phyloP scores from a whole-genome alignment of 1,140 invertebrate species.

The Brachystomella parvula region DNA sequence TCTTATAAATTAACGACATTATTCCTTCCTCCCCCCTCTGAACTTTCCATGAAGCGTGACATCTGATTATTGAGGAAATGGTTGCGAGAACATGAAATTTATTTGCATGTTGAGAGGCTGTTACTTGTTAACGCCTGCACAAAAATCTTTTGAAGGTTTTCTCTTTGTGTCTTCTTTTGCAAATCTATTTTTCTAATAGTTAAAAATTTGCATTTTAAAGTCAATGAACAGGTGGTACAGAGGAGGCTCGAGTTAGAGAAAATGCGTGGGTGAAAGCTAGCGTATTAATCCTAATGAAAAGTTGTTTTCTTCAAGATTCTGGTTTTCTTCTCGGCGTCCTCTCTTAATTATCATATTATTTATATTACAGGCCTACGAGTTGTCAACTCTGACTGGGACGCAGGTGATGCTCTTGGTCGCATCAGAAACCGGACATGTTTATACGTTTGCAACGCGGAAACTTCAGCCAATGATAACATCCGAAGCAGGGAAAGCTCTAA shows the following conservation, averaged over 20 bases:
- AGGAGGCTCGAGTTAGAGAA: not conserved
- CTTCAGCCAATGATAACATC: constrained; percentile 99
- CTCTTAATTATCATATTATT: not conserved
- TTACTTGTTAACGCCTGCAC: not conserved
- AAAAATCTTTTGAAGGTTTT: not conserved
- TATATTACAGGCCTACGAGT: constrained; percentile 83
- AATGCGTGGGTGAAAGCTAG: not conserved
- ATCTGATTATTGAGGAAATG: too few relatives aligned
- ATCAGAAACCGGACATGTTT: constrained; percentile 95
- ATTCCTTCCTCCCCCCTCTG: too few relatives aligned
- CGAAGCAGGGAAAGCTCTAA: constrained; percentile 94
- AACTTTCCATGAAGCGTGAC: too few relatives aligned
- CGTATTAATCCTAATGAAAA: not conserved
- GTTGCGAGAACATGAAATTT: too few relatives aligned
- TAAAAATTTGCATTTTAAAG: not conserved
- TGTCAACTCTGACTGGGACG: constrained; percentile 96
- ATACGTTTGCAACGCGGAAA: constrained; percentile 98
- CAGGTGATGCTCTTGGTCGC: constrained; percentile 96
- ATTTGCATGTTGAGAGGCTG: too few relatives aligned
- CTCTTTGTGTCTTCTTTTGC: not conserved
- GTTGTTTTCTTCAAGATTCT: not conserved
- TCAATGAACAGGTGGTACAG: not conserved
- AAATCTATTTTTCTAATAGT: not conserved
- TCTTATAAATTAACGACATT: too few relatives aligned
- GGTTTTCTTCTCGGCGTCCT: too few relatives aligned